Evolutionary conservation across 1,140 invertebrate species (phyloP).

Genomic region (Cheumatopsyche charites): DNA sequence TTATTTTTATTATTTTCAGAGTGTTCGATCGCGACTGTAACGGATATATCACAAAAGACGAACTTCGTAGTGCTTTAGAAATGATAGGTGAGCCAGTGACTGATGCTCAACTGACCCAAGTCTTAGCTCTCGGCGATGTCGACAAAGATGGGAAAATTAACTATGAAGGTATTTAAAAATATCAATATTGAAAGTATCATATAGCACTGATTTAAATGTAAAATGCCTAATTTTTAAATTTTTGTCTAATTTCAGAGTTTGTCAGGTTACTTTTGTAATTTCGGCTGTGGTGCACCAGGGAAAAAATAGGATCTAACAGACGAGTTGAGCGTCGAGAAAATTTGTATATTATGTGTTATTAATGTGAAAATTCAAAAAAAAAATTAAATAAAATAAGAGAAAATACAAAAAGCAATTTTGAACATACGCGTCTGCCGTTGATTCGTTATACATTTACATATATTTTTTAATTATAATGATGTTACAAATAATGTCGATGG

Average conservation of each 20-base stretch:
- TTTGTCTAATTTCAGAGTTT: slow-evolving; percentile 65
- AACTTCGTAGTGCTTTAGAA: slow-evolving; percentile 75
- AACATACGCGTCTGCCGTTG: slow-evolving; percentile 5
- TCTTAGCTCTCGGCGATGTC: slow-evolving; percentile 73
- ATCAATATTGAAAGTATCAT: not conserved
- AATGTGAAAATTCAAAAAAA: too few relatives aligned
- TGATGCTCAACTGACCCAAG: slow-evolving; percentile 72
- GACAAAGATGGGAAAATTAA: slow-evolving; percentile 79
- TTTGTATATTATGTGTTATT: too few relatives aligned
- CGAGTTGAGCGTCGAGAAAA: too few relatives aligned
- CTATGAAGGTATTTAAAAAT: slow-evolving; percentile 70
- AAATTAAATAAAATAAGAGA: too few relatives aligned
- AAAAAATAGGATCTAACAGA: too few relatives aligned
- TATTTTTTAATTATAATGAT: not conserved
- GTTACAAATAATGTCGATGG: slow-evolving; percentile 4
- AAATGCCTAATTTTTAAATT: not conserved
- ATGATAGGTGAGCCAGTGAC: slow-evolving; percentile 78
- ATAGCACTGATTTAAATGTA: not conserved
- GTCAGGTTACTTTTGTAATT: slow-evolving; percentile 67
- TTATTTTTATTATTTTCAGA: slow-evolving; percentile 54
- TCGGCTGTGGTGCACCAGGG: slow-evolving; percentile 27
- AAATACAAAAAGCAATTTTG: slow-evolving; percentile 8
- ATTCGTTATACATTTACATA: slow-evolving; percentile 3
- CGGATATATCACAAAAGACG: slow-evolving; percentile 78
- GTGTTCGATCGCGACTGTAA: slow-evolving; percentile 80